Conservation (phyloP, 2,113 vertebrate species). For the Carlito syrichta region DNA sequence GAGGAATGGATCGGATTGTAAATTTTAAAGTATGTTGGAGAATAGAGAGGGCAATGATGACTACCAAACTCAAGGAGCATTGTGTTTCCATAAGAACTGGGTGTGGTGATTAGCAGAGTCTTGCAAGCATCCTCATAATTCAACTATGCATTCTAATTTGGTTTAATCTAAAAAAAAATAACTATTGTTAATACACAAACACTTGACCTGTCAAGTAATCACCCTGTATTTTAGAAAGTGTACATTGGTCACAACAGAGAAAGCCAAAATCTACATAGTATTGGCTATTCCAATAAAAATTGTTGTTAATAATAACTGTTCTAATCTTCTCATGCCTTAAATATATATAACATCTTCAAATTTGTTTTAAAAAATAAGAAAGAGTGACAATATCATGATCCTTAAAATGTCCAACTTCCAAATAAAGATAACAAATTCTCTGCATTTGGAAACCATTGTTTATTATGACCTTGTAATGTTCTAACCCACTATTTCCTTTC, state of each 20-base stretch:
- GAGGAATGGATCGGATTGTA: conserved; percentile 73
- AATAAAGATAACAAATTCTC: conserved; percentile 77
- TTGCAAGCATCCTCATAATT: conserved; percentile 56
- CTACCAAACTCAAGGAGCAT: conserved; percentile 61
- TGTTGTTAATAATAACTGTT: conserved; percentile 52
- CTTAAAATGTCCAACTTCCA: conserved; percentile 57
- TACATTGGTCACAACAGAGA: conserved; percentile 68
- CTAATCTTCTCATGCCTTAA: not conserved
- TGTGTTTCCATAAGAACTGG: conserved; percentile 63
- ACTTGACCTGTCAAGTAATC: conserved; percentile 71
- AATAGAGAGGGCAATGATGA: conserved; percentile 70
- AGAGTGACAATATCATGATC: conserved; percentile 20
- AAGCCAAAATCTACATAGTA: conserved; percentile 61
- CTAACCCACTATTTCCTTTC: conserved; percentile 75
- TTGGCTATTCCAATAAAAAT: conserved; percentile 65
- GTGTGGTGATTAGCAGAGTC: conserved; percentile 69
- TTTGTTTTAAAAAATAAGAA: conserved; percentile 1
- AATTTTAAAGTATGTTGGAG: conserved; percentile 65
- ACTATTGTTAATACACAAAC: conserved; percentile 58
- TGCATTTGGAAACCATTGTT: conserved; percentile 79
- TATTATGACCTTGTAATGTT: conserved; percentile 79
- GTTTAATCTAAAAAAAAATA: conserved; percentile 12
- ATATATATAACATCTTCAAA: conserved; percentile 50
- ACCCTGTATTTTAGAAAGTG: conserved; percentile 69
- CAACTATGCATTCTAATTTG: conserved; percentile 67